Percentiles rank a stretch among this genome's conserved stretches.
These are phyloP conservation scores for Chloropsis hardwickii DNA, from an alignment of 2,113 vertebrate species.

Conservation along the genomic window DNA sequence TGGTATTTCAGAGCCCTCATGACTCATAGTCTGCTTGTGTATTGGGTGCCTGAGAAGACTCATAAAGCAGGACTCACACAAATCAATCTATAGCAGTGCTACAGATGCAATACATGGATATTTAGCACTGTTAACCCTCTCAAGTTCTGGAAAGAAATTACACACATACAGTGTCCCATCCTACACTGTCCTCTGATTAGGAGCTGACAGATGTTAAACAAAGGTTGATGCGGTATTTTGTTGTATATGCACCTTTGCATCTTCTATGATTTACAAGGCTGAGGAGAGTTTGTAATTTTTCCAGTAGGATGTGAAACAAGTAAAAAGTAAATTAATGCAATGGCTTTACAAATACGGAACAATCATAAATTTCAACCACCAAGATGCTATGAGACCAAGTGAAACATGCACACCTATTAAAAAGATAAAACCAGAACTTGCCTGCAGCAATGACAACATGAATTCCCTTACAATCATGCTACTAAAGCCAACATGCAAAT, in stretches of 20 bases:
- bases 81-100: neutral
- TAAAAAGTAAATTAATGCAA: neutral
- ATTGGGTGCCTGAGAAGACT: neutral
- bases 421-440: neutral
- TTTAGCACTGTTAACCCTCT: neutral
- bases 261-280: neutral
- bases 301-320: neutral
- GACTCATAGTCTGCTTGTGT: fast-evolving
- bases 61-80: neutral
- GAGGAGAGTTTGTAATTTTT: neutral
- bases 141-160: neutral
- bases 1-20: neutral
- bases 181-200: neutral
- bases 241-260: neutral
- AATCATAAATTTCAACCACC: neutral
- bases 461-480: neutral
- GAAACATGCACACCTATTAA: neutral
- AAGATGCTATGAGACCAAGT: neutral
- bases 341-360: neutral
- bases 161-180: neutral
- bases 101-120: neutral
- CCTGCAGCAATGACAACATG: neutral
- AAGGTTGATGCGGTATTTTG: neutral
- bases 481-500: neutral
- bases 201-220: neutral